Percentiles rank a stretch among this genome's conserved stretches.
These are phyloP conservation scores for Paradoxurus hermaphroditus DNA, from an alignment of 2,113 vertebrate species.

Conservation along the genomic window DNA sequence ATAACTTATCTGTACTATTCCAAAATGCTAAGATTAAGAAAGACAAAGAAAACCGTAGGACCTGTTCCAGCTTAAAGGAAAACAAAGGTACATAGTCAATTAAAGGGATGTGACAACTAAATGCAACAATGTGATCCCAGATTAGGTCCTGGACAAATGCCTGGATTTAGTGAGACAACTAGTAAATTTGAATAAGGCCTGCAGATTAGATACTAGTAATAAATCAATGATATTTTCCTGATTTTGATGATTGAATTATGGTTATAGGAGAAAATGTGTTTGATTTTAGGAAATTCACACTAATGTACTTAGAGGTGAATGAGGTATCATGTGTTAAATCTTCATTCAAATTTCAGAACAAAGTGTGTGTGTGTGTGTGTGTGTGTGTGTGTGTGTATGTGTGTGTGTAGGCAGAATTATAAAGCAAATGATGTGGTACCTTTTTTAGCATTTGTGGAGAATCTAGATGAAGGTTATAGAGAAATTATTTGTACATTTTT, in stretches of 20 bases:
- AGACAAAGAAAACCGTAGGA: neutral
- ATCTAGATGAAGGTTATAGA: neutral
- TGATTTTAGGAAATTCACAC: neutral
- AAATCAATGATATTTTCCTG: neutral
- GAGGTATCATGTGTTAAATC: neutral
- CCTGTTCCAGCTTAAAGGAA: neutral
- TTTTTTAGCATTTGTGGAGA: neutral
- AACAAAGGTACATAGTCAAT: neutral
- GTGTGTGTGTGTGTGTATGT: neutral
- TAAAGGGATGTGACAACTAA: neutral
- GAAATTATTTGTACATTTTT: neutral
- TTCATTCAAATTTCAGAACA: neutral
- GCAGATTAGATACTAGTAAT: neutral
- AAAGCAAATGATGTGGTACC: neutral
- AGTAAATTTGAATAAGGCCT: neutral
- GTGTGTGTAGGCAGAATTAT: neutral
- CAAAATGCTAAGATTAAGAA: conserved; percentile 39
- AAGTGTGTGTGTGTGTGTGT: neutral
- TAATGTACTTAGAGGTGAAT: neutral
- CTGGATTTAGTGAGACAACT: neutral
- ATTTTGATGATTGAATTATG: neutral
- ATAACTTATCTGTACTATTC: conserved; percentile 7
- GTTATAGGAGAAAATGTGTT: neutral
- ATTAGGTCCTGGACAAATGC: neutral
- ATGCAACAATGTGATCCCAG: too few relatives aligned